Evolutionary conservation across 2,888 invertebrate genomes (phyloP), one percentile per base, ranked within the genome.

Genomic region (Apodemia hepburni): DNA sequence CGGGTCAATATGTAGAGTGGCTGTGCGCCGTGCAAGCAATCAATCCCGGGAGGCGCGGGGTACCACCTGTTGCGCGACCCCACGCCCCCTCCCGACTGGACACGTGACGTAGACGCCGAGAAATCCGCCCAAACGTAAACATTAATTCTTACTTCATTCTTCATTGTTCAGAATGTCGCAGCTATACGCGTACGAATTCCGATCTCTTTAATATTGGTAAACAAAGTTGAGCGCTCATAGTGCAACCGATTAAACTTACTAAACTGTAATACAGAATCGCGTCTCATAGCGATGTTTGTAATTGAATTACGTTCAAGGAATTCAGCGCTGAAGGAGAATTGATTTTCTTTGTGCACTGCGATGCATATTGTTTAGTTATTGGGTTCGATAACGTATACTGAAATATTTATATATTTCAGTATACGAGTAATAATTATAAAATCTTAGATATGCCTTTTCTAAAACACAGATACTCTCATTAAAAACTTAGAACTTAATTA

Each of bases 1-100:
- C 86, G 87, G 90, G 87, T 90, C 90, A 89, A 90, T 91, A 91
- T 86, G 89, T 87, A 84, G 89, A 89, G 89, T 90, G 90, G 88
- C 83, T 81, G 84, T 82, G 82, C 80, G 82, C 81, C 77, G 82
- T 80, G 86, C 84, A 80, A 81, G 82, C 88, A 88, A 90, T 90
- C 90, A 89, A 90, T 90, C 87, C 86, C 82, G 79, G 72, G 85
- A 67, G 72, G 67, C 66, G 72, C 70, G 75, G 75, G 73, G 77
- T 80, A 85, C 88, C 89, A 88, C 89, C 89, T 88, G 88, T 87
- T 77, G 88, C 68, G 75, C 68, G 63, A 58, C 76, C 80, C 71
- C 75, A 77, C 71, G 70, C 72, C 75, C 76, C 76, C 69, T 71
- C 59, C 71, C 66, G 62, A 73, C 71, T 42, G 84, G 83, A 87